These are phyloP conservation scores for Silvanus unidentatus DNA, from an alignment of 2,888 invertebrate species.

Conservation along the genomic window DNA sequence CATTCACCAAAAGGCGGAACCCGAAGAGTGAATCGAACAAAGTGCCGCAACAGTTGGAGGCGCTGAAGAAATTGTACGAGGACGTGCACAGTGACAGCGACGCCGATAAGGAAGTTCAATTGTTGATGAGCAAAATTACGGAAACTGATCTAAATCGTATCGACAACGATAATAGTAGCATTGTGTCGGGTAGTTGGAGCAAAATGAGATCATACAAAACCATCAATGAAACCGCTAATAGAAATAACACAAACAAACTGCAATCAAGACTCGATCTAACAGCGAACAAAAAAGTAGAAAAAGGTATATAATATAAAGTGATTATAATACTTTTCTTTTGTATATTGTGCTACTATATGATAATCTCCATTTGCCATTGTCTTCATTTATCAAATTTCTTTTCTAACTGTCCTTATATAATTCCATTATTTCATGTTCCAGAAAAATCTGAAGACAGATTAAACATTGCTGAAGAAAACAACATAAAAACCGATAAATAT, in stretches of 20 bases:
- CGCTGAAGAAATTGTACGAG: slow-evolving; percentile 44
- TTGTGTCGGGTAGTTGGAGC: slow-evolving; percentile 54
- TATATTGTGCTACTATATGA: slow-evolving; percentile 3
- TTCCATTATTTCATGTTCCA: neutral
- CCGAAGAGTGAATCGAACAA: slow-evolving; percentile 15
- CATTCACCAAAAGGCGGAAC: slow-evolving; percentile 6
- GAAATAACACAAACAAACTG: slow-evolving; percentile 25
- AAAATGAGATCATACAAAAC: slow-evolving; percentile 47
- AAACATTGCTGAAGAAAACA: neutral
- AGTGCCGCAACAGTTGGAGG: slow-evolving; percentile 41
- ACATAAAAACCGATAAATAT: neutral
- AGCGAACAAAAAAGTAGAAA: slow-evolving; percentile 39
- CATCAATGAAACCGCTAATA: slow-evolving; percentile 21
- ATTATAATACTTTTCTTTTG: no score
- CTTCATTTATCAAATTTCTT: neutral
- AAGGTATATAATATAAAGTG: slow-evolving; percentile 32
- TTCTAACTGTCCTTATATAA: neutral
- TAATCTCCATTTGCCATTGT: slow-evolving; percentile 1
- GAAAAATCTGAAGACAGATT: slow-evolving; percentile 3
- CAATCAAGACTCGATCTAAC: slow-evolving; percentile 27
- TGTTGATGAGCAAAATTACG: slow-evolving; percentile 46
- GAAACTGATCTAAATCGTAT: slow-evolving; percentile 16
- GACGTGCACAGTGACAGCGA: slow-evolving; percentile 49
- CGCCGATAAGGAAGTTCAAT: slow-evolving; percentile 58
- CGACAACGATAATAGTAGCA: slow-evolving; percentile 41